A percentile compares a stretch with the other conserved stretches of the same genome.
Conservation (phyloP, 2,113 vertebrate species). For the Esox niger region DNA sequence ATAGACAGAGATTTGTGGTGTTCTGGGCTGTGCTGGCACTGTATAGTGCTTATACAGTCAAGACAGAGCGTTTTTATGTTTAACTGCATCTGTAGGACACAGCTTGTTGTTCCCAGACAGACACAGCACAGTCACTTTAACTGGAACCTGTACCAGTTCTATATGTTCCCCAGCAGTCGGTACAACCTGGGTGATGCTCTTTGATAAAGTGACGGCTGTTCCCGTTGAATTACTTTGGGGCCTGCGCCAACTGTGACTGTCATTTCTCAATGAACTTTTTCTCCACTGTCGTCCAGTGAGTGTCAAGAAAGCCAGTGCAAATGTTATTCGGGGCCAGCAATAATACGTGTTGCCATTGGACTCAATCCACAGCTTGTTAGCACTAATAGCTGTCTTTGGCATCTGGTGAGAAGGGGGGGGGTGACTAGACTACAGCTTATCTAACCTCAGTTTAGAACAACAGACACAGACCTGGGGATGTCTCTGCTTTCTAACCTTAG, state of each 20-base stretch:
- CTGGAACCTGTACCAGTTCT: not conserved
- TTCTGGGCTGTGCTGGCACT: not conserved
- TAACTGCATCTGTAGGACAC: not conserved
- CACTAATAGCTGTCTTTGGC: constrained; percentile 6
- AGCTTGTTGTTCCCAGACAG: not conserved
- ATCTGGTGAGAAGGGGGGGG: not conserved
- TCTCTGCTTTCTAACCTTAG: not conserved
- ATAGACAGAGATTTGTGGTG: not conserved
- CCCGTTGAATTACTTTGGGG: not conserved
- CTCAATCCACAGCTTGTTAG: not conserved
- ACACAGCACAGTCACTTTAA: constrained; percentile 1
- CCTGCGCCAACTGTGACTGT: not conserved
- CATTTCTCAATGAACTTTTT: not conserved
- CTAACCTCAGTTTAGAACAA: not conserved
- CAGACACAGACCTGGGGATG: constrained; percentile 4
- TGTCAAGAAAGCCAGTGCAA: not conserved
- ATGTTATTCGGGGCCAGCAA: not conserved
- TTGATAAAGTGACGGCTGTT: not conserved
- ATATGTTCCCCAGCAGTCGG: too few species aligned
- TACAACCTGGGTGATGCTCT: not conserved
- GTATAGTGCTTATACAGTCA: not conserved
- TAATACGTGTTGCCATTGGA: not conserved
- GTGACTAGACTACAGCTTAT: not conserved
- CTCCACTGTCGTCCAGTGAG: not conserved
- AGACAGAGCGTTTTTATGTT: not conserved